Evolutionary conservation across 2,888 invertebrate species (phyloP), one percentile per base, ranked within the genome.

Genomic region (Argyresthia goedartella): DNA sequence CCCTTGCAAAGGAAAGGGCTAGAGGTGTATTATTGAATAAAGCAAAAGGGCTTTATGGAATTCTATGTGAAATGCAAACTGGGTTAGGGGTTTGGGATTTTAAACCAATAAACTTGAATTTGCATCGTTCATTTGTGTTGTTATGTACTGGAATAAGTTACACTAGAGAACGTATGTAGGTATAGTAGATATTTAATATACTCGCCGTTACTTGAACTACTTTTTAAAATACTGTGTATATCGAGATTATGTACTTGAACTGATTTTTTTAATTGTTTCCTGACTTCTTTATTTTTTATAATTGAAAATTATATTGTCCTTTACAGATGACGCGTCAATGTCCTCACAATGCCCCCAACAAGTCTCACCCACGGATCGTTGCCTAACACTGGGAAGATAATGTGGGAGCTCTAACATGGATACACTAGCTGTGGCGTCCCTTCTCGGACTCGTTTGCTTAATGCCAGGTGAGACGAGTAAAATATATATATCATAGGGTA

Each of bases 401-500:
- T 77, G 81, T 73, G 75, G 73, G 71, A 74, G 61, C 54, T 54
- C 54, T 53, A 56, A 67, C 45, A 86, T 86, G 85, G 78, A 76
- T 59, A 70, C 66, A 49, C 60, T 77, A 62, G 67, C 67, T 43
- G 59, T 77, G 56, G 69, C 80, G 60, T 75, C 75, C 56, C 59
- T 85, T 57, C 57, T 86, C 56, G 76, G 77, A 62, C 68, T 84
- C n/a, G 65, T 80, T 58, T 84, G 69, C 62, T 69, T 81, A 42
- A 65, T 60, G 58, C 59, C 67, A 62, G 79, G 85, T 86, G 62
- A 62, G 79, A 85, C 85, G 62, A 73, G 43, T 55, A 15, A 33
- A 44, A 8, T n/a, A n/a, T n/a, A 44, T 15, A n/a, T 16, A 44
- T 14, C n/a, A 42, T 13, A 42, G 42, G 14, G 0, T 25, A 25